Evolutionary conservation across 2,888 invertebrate genomes (phyloP).

Genomic region (Hirtodrosophila duncani): DNA sequence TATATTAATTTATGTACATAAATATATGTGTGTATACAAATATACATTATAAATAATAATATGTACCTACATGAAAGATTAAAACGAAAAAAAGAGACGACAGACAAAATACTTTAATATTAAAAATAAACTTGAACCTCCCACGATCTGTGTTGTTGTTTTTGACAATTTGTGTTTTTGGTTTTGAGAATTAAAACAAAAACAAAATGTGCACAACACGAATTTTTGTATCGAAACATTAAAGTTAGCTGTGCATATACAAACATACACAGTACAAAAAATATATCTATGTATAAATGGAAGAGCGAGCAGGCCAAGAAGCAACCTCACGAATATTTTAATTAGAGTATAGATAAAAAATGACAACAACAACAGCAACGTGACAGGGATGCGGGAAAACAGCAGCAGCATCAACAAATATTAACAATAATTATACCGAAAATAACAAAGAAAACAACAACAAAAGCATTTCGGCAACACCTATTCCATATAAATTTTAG

Average conservation of each 20-base stretch:
- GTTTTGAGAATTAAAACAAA: constrained; percentile 30
- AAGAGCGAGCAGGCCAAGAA: constrained; percentile 27
- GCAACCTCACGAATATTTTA: constrained; percentile 66
- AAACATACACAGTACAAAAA: no score
- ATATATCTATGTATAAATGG: constrained; percentile 16
- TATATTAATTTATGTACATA: no score
- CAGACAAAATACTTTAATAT: constrained; percentile 34
- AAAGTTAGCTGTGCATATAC: constrained; percentile 24
- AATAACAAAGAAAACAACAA: constrained; percentile 38
- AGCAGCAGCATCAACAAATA: constrained; percentile 42
- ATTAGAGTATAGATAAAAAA: constrained; percentile 73
- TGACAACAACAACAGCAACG: constrained; percentile 39
- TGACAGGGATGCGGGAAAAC: constrained; percentile 7
- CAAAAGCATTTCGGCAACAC: constrained; percentile 30
- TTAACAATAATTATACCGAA: constrained; percentile 63
- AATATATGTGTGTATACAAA: no score
- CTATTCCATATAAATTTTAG: constrained; percentile 67
- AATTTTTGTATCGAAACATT: constrained; percentile 19
- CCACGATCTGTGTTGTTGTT: constrained; percentile 53
- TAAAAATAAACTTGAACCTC: constrained; percentile 57
- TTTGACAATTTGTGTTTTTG: constrained; percentile 13
- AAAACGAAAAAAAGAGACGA: constrained; percentile 11
- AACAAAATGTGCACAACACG: constrained; percentile 35
- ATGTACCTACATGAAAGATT: constrained; percentile 17
- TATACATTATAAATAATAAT: constrained; percentile 20